A percentile compares a stretch with the other conserved stretches of the same genome.
Conservation (phyloP, 2,797 vertebrate genomes). For the Coilia nasus region DNA sequence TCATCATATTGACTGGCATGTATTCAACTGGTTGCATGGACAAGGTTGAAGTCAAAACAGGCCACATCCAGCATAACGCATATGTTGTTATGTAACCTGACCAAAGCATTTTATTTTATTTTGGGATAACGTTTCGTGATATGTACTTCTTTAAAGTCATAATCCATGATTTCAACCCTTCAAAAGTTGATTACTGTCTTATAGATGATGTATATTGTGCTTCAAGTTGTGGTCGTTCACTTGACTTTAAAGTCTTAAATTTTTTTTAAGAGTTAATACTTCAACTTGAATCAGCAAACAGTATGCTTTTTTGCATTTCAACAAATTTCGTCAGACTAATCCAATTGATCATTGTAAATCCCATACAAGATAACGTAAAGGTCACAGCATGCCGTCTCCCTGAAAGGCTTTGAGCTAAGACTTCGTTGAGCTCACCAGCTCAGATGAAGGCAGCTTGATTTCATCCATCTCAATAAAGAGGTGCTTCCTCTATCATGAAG, state of each 20-base stretch:
- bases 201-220: not conserved
- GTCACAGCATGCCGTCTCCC: slow-evolving; percentile 43
- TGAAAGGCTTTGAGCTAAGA: slow-evolving; percentile 43
- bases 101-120: not conserved
- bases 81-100: not conserved
- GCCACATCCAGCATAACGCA: not conserved
- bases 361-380: slow-evolving; percentile 53
- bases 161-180: not conserved
- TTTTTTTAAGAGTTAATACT: slow-evolving; percentile 19
- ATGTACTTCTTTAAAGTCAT: not conserved
- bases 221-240: not conserved
- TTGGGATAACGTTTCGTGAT: too few species aligned
- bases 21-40: not conserved
- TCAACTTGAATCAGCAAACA: not conserved
- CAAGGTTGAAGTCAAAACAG: not conserved
- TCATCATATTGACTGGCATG: not conserved
- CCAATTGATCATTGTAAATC: slow-evolving; percentile 57
- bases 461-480: slow-evolving; percentile 46
- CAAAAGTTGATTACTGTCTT: not conserved
- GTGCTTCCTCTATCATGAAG: slow-evolving; percentile 39
- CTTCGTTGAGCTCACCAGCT: slow-evolving; percentile 41
- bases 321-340: slow-evolving; percentile 52
- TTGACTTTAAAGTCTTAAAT: not conserved
- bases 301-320: slow-evolving; percentile 48
- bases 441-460: slow-evolving; percentile 40